phyloP scores from a whole-genome alignment of 2,888 invertebrate species.

The Plagodis pulveraria region DNA sequence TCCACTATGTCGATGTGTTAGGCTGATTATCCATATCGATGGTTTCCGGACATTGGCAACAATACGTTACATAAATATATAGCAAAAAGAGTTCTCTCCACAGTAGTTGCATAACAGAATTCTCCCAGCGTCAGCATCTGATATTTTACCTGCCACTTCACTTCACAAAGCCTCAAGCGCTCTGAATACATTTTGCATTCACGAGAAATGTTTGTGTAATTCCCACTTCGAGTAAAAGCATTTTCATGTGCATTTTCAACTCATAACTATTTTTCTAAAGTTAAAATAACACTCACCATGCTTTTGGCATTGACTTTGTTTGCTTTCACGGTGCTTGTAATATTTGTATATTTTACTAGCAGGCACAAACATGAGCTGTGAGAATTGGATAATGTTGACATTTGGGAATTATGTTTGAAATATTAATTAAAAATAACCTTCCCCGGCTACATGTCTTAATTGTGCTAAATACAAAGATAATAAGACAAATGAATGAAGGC shows the following conservation, averaged over 20 bases:
- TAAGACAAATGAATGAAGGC: too few relatives aligned
- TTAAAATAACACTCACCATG: background rate
- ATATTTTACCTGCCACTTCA: slow-evolving; percentile 1
- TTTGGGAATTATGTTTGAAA: too few relatives aligned
- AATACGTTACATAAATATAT: background rate
- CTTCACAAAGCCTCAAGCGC: slow-evolving; percentile 1
- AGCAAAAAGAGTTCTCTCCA: background rate
- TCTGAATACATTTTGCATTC: slow-evolving; percentile 7
- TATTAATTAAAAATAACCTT: too few relatives aligned
- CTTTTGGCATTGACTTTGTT: too few relatives aligned
- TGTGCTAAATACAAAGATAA: too few relatives aligned
- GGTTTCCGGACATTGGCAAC: too few relatives aligned
- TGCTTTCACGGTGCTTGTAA: background rate
- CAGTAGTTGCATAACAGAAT: background rate
- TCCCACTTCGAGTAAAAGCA: slow-evolving; percentile 1
- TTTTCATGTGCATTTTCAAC: slow-evolving; percentile 8
- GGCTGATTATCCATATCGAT: too few relatives aligned
- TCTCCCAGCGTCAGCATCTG: background rate
- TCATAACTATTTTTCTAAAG: background rate
- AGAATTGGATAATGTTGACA: too few relatives aligned
- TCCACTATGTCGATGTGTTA: too few relatives aligned
- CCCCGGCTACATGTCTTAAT: too few relatives aligned
- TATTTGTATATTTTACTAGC: too few relatives aligned
- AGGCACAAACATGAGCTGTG: too few relatives aligned
- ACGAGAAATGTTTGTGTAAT: slow-evolving; percentile 7